A percentile compares a stretch with the other conserved stretches of the same genome.
Evolutionary conservation across 2,888 invertebrate genomes (phyloP).

Genomic region (Petrophora chlorosata): DNA sequence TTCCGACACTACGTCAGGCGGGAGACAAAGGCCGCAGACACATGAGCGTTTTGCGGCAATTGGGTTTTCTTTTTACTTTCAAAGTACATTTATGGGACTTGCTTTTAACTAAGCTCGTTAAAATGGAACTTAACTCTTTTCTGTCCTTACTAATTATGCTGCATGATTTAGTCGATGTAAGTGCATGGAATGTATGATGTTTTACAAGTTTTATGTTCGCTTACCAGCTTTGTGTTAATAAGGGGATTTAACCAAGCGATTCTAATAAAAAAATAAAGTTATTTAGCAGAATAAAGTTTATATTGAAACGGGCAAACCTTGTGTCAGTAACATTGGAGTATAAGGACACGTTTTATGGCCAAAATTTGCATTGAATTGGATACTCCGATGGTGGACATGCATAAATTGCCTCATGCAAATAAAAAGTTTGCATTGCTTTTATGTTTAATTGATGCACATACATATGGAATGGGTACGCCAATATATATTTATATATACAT

Average conservation of each 20-base stretch:
- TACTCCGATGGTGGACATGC: conserved; percentile 12
- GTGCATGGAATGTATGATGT: no score
- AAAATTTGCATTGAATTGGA: conserved; percentile 37
- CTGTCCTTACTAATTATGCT: not conserved
- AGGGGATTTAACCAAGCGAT: no score
- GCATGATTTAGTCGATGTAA: not conserved
- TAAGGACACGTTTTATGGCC: conserved; percentile 23
- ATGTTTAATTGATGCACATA: conserved; percentile 11
- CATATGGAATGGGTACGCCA: no score
- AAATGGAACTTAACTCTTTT: not conserved
- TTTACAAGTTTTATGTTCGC: no score
- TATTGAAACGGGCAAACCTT: conserved; percentile 5
- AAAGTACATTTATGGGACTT: conserved; percentile 21
- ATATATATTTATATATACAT: no score
- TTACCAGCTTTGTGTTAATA: no score
- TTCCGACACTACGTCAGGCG: conserved; percentile 44
- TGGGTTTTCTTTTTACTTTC: conserved; percentile 38
- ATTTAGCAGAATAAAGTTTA: no score
- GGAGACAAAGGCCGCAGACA: conserved; percentile 50
- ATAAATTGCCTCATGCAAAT: conserved; percentile 16
- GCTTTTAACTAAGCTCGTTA: conserved; percentile 11
- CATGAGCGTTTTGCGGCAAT: conserved; percentile 39
- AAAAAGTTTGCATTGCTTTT: conserved; percentile 16
- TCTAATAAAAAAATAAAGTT: not conserved
- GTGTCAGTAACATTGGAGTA: conserved; percentile 22